Conservation (phyloP, 2,113 vertebrate species). For the Hypocryptadius cinnamomeus region DNA sequence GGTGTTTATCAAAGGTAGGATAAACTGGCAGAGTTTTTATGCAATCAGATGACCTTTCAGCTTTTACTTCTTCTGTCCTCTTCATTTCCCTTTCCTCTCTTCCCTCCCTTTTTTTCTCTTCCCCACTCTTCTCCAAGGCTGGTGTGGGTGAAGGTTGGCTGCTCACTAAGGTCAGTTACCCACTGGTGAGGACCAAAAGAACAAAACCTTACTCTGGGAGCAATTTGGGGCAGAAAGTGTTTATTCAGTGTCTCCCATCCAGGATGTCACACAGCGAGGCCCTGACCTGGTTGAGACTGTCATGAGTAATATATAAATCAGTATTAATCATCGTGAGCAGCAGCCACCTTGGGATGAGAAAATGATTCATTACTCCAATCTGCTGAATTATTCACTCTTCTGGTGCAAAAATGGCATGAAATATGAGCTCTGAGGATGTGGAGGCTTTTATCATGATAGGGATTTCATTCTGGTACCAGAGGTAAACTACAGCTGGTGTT, state of each 20-base stretch:
- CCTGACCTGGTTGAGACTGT: constrained; percentile 33
- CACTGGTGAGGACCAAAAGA: background rate
- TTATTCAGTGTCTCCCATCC: background rate
- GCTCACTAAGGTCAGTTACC: background rate
- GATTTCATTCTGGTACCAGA: background rate
- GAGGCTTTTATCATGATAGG: constrained; percentile 16
- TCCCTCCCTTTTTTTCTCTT: background rate
- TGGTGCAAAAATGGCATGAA: constrained; percentile 61
- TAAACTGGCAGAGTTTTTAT: background rate
- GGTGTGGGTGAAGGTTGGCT: background rate
- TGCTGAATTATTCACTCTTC: constrained; percentile 64
- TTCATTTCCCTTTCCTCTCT: background rate
- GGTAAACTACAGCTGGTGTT: background rate
- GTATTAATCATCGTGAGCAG: constrained; percentile 47
- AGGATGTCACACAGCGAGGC: background rate
- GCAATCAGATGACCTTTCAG: background rate
- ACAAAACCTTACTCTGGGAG: background rate
- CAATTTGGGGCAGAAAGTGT: background rate
- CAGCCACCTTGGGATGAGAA: constrained; percentile 59
- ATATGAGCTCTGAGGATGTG: constrained; percentile 43
- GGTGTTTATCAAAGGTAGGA: background rate
- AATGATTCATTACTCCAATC: constrained; percentile 64
- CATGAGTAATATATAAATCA: constrained; percentile 55
- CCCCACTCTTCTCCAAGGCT: background rate
- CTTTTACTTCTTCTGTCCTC: background rate